Evolutionary conservation across 2,113 vertebrate species (phyloP).

Genomic region (Channa argus): DNA sequence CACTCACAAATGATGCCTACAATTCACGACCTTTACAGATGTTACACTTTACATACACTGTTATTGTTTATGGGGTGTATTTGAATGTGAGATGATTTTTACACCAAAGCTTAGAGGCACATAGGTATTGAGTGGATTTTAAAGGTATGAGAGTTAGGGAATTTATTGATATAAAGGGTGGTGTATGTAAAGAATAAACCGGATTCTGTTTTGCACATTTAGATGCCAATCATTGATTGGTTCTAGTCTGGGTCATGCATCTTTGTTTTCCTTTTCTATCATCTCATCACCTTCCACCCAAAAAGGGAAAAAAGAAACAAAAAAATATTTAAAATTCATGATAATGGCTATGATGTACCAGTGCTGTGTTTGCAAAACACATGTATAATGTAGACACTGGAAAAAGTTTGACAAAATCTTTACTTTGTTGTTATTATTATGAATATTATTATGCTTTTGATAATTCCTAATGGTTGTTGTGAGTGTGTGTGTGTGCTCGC

Average conservation of each 20-base stretch:
- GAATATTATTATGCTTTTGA: conserved; percentile 45
- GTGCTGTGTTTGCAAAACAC: conserved; percentile 68
- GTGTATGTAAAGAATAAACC: conserved; percentile 32
- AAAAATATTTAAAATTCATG: conserved; percentile 39
- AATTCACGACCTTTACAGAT: conserved; percentile 15
- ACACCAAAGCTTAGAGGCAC: conserved; percentile 65
- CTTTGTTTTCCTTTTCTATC: conserved; percentile 33
- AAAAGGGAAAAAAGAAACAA: conserved; percentile 26
- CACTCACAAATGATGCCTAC: conserved; percentile 13
- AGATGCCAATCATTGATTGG: conserved; percentile 45
- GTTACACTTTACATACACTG: conserved; percentile 35
- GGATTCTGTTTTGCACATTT: conserved; percentile 70
- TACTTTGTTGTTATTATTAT: conserved; percentile 57
- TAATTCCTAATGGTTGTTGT: conserved; percentile 39
- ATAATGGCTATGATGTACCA: conserved; percentile 67
- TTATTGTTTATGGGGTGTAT: conserved; percentile 26
- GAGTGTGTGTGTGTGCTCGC: conserved; percentile 20
- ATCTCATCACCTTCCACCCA: not conserved
- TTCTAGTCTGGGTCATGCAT: conserved; percentile 41
- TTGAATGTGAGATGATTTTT: conserved; percentile 63
- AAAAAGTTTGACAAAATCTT: conserved; percentile 55
- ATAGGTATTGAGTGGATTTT: conserved; percentile 38
- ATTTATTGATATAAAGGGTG: conserved; percentile 33
- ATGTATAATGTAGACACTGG: conserved; percentile 71
- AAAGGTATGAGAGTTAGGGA: conserved; percentile 26